Percentiles rank a stretch among this genome's conserved stretches.
These are phyloP conservation scores for Murina feae DNA, from an alignment of 2,113 vertebrate species.

Conservation along the genomic window DNA sequence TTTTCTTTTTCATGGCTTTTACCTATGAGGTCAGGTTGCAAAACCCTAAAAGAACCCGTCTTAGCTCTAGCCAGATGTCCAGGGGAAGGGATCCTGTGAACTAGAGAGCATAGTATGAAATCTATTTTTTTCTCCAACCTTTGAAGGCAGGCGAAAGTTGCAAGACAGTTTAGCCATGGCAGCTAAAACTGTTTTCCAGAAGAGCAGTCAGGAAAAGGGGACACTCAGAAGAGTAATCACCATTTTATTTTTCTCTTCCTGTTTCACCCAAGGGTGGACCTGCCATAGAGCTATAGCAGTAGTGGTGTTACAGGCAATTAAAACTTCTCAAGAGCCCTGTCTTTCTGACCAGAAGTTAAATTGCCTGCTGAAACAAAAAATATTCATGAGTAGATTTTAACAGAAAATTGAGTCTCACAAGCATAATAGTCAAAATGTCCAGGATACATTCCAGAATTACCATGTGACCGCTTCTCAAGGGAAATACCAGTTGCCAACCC, in stretches of 20 bases:
- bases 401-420: background rate
- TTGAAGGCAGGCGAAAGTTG: background rate
- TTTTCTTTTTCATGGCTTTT: background rate
- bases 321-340: background rate
- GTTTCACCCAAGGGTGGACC: background rate
- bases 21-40: background rate
- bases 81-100: background rate
- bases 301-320: background rate
- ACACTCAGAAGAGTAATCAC: background rate
- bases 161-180: background rate
- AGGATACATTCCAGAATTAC: background rate
- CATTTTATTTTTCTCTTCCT: background rate
- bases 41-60: background rate
- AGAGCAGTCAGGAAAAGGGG: background rate
- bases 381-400: background rate
- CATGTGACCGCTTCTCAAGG: background rate
- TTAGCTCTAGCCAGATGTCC: background rate
- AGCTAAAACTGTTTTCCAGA: background rate
- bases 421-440: background rate
- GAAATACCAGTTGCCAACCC: background rate
- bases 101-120: background rate
- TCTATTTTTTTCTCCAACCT: background rate
- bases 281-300: background rate
- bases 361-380: background rate
- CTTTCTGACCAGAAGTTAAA: background rate